phyloP scores from a whole-genome alignment of 2,113 vertebrate species.

The Potamarius usumacintae region DNA sequence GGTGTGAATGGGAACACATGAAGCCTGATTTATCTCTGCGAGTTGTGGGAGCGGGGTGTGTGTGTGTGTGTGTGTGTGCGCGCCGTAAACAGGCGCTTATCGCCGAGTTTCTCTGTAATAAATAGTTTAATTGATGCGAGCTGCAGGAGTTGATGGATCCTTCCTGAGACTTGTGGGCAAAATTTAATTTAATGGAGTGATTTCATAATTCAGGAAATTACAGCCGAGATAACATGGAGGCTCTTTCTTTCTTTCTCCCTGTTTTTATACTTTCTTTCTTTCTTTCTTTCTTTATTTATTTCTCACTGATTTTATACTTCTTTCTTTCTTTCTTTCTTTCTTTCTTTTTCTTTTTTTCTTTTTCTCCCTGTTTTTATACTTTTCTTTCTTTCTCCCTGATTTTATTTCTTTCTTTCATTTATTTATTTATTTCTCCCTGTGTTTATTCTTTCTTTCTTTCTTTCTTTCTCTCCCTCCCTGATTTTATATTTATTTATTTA shows the following conservation, averaged over 20 bases:
- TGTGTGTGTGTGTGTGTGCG: too few relatives aligned
- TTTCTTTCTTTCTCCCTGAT: too few relatives aligned
- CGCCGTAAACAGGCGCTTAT: background rate
- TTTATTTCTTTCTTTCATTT: too few relatives aligned
- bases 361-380: too few relatives aligned
- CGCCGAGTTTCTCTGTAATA: conserved; percentile 5
- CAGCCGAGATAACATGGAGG: conserved; percentile 9
- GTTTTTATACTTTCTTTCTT: background rate
- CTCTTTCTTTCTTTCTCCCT: background rate
- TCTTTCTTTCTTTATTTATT: too few relatives aligned
- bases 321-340: too few relatives aligned
- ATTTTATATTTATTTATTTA: too few relatives aligned
- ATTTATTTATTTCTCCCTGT: too few relatives aligned
- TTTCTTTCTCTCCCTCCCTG: too few relatives aligned
- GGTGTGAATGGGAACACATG: background rate
- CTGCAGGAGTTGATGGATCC: conserved; percentile 31
- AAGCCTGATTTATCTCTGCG: background rate
- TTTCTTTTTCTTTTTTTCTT: too few relatives aligned
- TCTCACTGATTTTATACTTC: too few relatives aligned
- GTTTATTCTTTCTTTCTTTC: too few relatives aligned
- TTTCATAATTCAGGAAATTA: conserved; percentile 42
- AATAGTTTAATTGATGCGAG: conserved; percentile 42
- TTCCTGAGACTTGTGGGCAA: conserved; percentile 5
- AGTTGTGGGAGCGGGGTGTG: background rate
- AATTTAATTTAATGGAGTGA: conserved; percentile 34